These are phyloP conservation scores for Grallaria varia DNA, from an alignment of 2,113 vertebrate species.

Conservation along the genomic window DNA sequence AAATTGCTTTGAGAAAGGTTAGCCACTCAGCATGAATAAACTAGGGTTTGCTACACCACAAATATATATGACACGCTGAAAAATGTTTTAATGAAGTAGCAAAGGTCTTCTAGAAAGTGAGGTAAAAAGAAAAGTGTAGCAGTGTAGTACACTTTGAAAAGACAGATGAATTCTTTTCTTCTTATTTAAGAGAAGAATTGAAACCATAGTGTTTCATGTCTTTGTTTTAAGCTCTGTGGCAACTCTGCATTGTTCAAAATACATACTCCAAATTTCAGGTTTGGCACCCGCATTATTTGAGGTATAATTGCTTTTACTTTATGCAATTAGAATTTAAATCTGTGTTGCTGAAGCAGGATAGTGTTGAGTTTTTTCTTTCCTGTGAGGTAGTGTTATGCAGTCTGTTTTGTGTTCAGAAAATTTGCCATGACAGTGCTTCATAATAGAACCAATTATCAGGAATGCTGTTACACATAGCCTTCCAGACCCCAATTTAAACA, in stretches of 20 bases:
- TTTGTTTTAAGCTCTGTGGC: conserved; percentile 15
- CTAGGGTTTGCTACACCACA: neutral
- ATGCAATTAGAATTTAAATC: conserved; percentile 63
- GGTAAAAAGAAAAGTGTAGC: neutral
- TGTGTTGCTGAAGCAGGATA: conserved; percentile 28
- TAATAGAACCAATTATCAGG: conserved; percentile 74
- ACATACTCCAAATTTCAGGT: neutral
- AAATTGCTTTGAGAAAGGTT: conserved; percentile 53
- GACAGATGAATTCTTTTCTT: conserved; percentile 8
- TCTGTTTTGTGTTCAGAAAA: conserved; percentile 61
- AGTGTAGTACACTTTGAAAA: conserved; percentile 1
- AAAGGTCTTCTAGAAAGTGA: conserved; percentile 16
- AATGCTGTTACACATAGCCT: conserved; percentile 58
- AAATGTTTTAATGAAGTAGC: conserved; percentile 56
- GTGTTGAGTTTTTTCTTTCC: neutral
- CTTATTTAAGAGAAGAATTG: neutral
- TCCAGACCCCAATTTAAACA: conserved; percentile 71
- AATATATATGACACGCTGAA: conserved; percentile 10
- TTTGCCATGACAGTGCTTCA: conserved; percentile 63
- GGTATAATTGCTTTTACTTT: conserved; percentile 54
- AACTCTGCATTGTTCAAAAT: conserved; percentile 15
- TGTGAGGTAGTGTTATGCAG: conserved; percentile 34
- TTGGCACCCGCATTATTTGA: conserved; percentile 52
- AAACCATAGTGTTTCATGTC: neutral
- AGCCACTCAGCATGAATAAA: conserved; percentile 36